phyloP scores from a whole-genome alignment of 2,888 invertebrate species.

The Epinotia ramella region DNA sequence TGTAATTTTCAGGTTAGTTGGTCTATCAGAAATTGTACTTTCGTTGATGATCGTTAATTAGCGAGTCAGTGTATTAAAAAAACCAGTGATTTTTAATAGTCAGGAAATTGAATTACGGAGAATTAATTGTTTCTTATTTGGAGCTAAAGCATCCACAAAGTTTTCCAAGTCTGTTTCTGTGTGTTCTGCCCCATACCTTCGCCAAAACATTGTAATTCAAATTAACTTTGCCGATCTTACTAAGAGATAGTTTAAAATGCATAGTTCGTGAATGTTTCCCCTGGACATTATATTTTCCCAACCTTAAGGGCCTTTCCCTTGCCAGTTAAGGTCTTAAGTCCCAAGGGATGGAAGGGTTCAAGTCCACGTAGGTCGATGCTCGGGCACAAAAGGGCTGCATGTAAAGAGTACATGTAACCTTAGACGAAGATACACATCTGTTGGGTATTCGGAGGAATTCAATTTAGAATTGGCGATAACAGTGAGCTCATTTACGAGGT shows the following conservation, averaged over 20 bases:
- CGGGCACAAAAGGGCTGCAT: slow-evolving; percentile 39
- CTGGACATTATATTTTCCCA: slow-evolving; percentile 32
- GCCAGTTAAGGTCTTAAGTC: slow-evolving; percentile 34
- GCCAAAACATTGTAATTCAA: slow-evolving; percentile 12
- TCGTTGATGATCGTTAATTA: background rate
- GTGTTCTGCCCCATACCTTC: background rate
- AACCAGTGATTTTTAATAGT: background rate
- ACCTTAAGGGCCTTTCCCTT: slow-evolving; percentile 23
- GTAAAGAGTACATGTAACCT: slow-evolving; percentile 14
- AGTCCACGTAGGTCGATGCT: slow-evolving; percentile 40
- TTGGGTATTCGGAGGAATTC: background rate
- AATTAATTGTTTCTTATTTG: background rate
- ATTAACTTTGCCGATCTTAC: slow-evolving; percentile 15
- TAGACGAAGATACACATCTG: slow-evolving; percentile 15
- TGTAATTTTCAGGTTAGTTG: background rate
- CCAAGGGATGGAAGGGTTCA: slow-evolving; percentile 35
- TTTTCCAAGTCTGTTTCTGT: background rate
- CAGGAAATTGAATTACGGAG: background rate
- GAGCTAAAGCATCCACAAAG: background rate
- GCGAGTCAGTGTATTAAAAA: background rate
- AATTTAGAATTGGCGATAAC: background rate
- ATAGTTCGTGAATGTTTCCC: slow-evolving; percentile 40
- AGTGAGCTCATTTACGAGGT: background rate
- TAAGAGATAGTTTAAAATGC: slow-evolving; percentile 38
- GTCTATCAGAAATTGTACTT: background rate